Evolutionary conservation across 2,797 vertebrate genomes (phyloP).

Genomic region (Glossophaga mutica): DNA sequence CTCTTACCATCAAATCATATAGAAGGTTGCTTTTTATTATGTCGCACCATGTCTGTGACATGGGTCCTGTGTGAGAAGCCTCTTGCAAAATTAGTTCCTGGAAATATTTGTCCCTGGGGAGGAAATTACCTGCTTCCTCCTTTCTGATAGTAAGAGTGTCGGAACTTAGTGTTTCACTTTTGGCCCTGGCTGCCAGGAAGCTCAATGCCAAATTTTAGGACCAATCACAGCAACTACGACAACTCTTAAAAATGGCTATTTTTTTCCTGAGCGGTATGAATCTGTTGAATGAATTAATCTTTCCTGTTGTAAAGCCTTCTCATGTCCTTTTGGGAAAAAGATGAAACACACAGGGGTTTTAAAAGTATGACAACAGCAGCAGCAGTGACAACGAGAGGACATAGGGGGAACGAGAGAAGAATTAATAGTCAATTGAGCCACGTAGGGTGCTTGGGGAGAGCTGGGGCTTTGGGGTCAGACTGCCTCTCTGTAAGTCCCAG

Average conservation of each 20-base stretch:
- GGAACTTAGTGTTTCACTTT: slow-evolving; percentile 47
- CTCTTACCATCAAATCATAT: not conserved
- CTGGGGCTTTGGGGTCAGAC: not conserved
- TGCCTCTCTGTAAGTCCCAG: not conserved
- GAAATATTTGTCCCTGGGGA: slow-evolving; percentile 36
- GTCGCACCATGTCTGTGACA: not conserved
- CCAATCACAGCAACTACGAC: not conserved
- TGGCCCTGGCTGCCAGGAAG: slow-evolving; percentile 56
- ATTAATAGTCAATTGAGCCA: rapidly evolving
- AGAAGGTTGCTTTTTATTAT: not conserved
- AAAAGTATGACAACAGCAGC: not conserved
- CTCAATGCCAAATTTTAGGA: slow-evolving; percentile 21
- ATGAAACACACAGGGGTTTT: not conserved
- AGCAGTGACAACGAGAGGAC: not conserved
- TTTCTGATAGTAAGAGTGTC: slow-evolving; percentile 27
- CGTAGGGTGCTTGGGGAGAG: not conserved
- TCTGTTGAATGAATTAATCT: not conserved
- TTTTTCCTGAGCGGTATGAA: not conserved
- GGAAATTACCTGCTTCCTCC: slow-evolving; percentile 53
- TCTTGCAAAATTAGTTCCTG: slow-evolving; percentile 63
- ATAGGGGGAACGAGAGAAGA: not conserved
- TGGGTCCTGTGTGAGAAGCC: not conserved
- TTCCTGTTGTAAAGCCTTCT: not conserved
- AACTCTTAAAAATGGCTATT: not conserved
- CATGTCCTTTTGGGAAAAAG: not conserved